phyloP scores from a whole-genome alignment of 1,140 invertebrate genomes.

The Teleopsis dalmanni region DNA sequence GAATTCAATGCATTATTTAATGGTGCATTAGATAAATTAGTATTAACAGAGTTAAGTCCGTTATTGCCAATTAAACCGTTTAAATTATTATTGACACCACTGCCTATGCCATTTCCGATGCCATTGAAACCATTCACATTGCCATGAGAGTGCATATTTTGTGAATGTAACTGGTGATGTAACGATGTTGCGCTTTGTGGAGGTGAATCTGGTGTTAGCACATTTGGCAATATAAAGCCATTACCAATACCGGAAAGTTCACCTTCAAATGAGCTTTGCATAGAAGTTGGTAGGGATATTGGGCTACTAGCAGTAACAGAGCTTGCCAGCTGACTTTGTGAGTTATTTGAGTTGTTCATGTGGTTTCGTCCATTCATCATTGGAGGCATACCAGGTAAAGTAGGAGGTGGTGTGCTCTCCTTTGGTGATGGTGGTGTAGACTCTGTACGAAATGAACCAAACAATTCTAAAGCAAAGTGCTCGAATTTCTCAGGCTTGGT shows the following conservation, averaged over 20 bases:
- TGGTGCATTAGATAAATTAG: neutral
- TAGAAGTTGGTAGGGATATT: conserved; percentile 57
- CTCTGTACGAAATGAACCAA: conserved; percentile 64
- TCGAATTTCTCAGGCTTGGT: conserved; percentile 75
- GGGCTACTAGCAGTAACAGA: conserved; percentile 55
- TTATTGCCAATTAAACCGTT: conserved; percentile 1
- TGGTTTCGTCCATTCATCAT: conserved; percentile 5
- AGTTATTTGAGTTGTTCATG: conserved; percentile 10
- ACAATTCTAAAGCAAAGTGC: conserved; percentile 57
- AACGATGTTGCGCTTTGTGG: conserved; percentile 23
- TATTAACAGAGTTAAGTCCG: neutral
- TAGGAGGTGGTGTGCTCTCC: conserved; percentile 24
- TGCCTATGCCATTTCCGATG: neutral
- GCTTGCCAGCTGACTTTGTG: conserved; percentile 14
- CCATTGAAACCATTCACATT: conserved; percentile 6
- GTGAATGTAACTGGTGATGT: conserved; percentile 46
- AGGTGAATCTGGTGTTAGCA: conserved; percentile 43
- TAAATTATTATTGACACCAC: conserved; percentile 7
- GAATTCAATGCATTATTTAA: neutral
- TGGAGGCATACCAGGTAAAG: conserved; percentile 21
- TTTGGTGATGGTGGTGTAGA: conserved; percentile 30
- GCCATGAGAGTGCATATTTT: conserved; percentile 29
- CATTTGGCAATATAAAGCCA: conserved; percentile 47
- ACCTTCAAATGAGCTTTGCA: conserved; percentile 73
- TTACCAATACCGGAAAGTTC: conserved; percentile 40